phyloP scores from a whole-genome alignment of 2,888 invertebrate species.

The Cheilosia variabilis region DNA sequence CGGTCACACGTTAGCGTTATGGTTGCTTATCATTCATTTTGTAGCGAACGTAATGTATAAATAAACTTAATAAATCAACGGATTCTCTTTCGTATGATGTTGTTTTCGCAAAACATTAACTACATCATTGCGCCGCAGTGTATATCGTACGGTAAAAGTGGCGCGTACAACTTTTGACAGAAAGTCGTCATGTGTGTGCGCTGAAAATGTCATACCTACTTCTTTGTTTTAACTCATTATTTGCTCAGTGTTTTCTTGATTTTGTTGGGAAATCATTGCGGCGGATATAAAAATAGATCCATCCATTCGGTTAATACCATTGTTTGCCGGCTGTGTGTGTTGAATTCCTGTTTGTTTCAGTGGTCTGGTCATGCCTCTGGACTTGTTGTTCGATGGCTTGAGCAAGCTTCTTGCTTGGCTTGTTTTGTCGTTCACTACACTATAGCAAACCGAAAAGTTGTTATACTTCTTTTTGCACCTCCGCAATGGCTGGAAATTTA shows the following conservation, averaged over 20 bases:
- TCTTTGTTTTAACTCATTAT: background rate
- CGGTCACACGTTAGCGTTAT: too few species aligned
- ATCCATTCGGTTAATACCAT: constrained; percentile 50
- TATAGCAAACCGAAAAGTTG: constrained; percentile 56
- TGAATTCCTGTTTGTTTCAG: constrained; percentile 66
- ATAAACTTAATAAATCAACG: too few species aligned
- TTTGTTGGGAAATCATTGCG: constrained; percentile 62
- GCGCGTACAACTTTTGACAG: background rate
- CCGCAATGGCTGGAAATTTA: constrained; percentile 50
- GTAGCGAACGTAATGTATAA: too few species aligned
- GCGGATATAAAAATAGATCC: constrained; percentile 65
- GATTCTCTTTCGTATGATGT: too few species aligned
- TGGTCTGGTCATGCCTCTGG: constrained; percentile 68
- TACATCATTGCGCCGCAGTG: too few species aligned
- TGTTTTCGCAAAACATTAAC: too few species aligned
- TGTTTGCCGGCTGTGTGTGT: constrained; percentile 39
- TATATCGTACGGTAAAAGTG: too few species aligned
- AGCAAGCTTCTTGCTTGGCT: constrained; percentile 68
- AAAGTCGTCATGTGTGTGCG: constrained; percentile 3
- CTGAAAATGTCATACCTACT: constrained; percentile 34
- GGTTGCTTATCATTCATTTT: too few species aligned
- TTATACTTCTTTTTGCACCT: constrained; percentile 67
- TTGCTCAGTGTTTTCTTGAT: constrained; percentile 23
- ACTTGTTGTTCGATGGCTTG: constrained; percentile 59
- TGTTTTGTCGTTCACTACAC: constrained; percentile 57